These are phyloP conservation scores for Calameuta pallipes DNA, from an alignment of 2,888 invertebrate species.

Conservation along the genomic window DNA sequence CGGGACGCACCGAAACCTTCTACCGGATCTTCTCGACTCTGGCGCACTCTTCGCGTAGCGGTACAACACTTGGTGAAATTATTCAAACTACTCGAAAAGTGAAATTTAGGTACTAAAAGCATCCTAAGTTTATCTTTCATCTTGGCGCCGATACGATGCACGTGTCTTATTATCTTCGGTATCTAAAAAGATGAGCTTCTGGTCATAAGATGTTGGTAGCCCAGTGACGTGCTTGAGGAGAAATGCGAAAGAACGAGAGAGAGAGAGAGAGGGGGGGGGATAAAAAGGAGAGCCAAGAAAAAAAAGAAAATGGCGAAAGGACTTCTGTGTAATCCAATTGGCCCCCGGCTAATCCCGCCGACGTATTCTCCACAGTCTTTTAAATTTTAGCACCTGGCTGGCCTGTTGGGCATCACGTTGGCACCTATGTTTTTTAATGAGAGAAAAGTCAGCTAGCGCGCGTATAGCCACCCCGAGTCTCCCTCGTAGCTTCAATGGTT, in stretches of 20 bases:
- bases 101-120: neutral
- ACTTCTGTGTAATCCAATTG: constrained; percentile 8
- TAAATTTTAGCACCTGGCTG: neutral
- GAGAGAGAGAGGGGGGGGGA: constrained; percentile 12
- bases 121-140: neutral
- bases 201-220: neutral
- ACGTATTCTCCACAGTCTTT: neutral
- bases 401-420: neutral
- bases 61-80: neutral
- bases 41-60: neutral
- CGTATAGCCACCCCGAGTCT: neutral
- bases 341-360: neutral
- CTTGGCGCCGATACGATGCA: too few species aligned
- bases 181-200: neutral
- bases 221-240: neutral
- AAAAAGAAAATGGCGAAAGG: constrained; percentile 26
- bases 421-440: neutral
- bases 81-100: neutral
- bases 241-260: neutral
- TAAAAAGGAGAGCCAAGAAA: neutral
- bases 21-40: neutral
- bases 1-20: neutral
- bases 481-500: neutral
- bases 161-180: neutral
- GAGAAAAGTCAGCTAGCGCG: neutral